A percentile compares a stretch with the other conserved stretches of the same genome.
Evolutionary conservation across 2,888 invertebrate genomes (phyloP).

Genomic region (Eucriotettix oculatus): DNA sequence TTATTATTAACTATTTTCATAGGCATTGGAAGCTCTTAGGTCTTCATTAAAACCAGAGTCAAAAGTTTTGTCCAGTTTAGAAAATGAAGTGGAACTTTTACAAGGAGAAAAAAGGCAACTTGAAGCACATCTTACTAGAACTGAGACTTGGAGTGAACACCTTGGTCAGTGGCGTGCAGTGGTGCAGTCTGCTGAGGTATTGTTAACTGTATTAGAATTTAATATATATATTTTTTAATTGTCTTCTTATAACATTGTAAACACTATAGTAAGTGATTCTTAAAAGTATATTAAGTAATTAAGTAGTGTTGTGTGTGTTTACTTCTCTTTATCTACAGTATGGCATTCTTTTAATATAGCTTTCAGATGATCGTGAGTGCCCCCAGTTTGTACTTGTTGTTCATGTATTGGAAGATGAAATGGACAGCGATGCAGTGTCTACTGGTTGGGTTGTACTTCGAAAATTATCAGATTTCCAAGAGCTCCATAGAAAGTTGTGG

Average conservation of each 20-base stretch:
- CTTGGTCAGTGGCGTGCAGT: constrained; percentile 75
- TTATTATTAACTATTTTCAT: no score
- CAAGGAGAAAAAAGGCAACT: constrained; percentile 63
- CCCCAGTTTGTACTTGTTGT: constrained; percentile 65
- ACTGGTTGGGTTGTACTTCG: constrained; percentile 48
- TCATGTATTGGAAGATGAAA: constrained; percentile 50
- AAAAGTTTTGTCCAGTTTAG: constrained; percentile 59
- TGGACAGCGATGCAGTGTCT: constrained; percentile 38
- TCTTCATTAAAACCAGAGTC: constrained; percentile 72
- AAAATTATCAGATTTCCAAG: constrained; percentile 45
- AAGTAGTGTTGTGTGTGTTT: no score
- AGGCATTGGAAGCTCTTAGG: constrained; percentile 61
- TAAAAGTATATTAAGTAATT: no score
- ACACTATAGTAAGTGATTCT: no score
- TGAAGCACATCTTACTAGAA: constrained; percentile 69
- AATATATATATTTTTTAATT: no score
- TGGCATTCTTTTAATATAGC: neutral
- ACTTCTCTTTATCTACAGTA: no score
- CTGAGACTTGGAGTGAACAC: constrained; percentile 82
- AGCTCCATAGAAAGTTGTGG: constrained; percentile 61
- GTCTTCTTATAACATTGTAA: no score
- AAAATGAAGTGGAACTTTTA: constrained; percentile 69
- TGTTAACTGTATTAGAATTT: neutral
- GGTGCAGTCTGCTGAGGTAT: constrained; percentile 66
- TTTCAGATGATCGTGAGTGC: constrained; percentile 16